Evolutionary conservation across 1,140 invertebrate genomes (phyloP), one percentile per base, ranked within the genome.

Genomic region (Aphidius ervi): DNA sequence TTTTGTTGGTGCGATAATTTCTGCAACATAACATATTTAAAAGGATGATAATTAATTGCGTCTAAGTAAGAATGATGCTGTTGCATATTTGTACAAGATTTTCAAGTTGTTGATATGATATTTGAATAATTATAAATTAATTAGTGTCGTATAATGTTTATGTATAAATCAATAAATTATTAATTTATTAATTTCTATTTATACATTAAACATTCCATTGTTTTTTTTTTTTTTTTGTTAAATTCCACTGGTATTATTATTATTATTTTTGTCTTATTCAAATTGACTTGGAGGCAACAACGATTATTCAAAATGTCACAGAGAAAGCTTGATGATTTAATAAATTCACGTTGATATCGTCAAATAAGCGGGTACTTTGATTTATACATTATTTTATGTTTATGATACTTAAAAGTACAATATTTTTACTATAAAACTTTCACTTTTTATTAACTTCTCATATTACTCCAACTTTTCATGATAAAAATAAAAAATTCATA

Each of bases 11-110:
- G 16, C 16, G 16, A 16, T 16, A 16, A 16, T 16, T 16, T 16
- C 16, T 16, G 68, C 70, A 72, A 70, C 70, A 69, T 70, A 54
- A n/a, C 39, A 73, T 69, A 68, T 67, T 71, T 69, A 74, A 75
- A 72, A 56, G 46, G 69, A 67, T 67, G 67, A 73, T 74, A 75
- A 76, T 76, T 74, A 76, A 76, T 76, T 75, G n/a, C n/a, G 70
- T 75, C 70, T 67, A 63, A 66, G 59, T 65, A 74, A 68, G 67
- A 75, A 70, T 70, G 71, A 76, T 76, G 74, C 67, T 69, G 67
- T 68, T 74, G 68, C 74, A 72, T 74, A 56, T 50, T 23, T 47
- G 39, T 46, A 45, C 9, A 42, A 45, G 37, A 37, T 55, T 37
- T 42, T 16, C 23, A 16, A 42, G 41, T 59, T 6, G 47, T 49